Evolutionary conservation across 2,888 invertebrate genomes (phyloP), one percentile per base, ranked within the genome.

Genomic region (Celastrina argiolus): DNA sequence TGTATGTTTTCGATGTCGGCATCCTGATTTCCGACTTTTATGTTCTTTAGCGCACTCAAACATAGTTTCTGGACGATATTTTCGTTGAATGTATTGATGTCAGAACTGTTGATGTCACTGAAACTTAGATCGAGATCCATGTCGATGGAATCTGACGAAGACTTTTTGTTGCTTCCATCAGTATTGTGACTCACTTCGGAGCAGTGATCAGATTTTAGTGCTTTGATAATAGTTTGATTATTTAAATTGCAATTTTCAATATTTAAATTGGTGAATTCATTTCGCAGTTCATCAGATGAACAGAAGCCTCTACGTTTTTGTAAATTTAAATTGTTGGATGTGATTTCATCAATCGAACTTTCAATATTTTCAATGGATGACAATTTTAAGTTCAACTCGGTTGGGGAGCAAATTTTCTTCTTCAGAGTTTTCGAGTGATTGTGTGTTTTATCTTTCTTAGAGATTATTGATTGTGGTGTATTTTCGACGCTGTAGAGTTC

Each of bases 291-390:
- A 74, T 89, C 92, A 14, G 92, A 87, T 0, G 92, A 92, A 76
- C 92, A 93, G 73, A 93, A 93, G 7, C 92, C 93, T 66, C 93
- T 83, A 2, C 93, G 87, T 78, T 92, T 93, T 74, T 92, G 91
- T 56, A 89, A 80, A 70, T 88, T 88, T 51, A 92, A 73, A 70
- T 83, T 88, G 68, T 81, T 84, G 1, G 87, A 79, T 26, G 89
- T 88, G 56, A 91, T 85, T 79, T 88, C 87, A 71, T 90, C 88
- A 66, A 90, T 87, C 7, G 90, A 88, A 69, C 88, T 88, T 76
- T 89, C 91, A 70, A 88, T 74, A 71, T 81, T 86, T 66, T 87
- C 85, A 71, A 86, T 80, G 63, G 87, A 82, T 26, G 87, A 83
- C 69, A 91, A 76, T 74, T 91, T 92, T 59, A 92, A 74, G 12